phyloP scores from a whole-genome alignment of 1,140 invertebrate species.

The Drosophila punjabiensis region DNA sequence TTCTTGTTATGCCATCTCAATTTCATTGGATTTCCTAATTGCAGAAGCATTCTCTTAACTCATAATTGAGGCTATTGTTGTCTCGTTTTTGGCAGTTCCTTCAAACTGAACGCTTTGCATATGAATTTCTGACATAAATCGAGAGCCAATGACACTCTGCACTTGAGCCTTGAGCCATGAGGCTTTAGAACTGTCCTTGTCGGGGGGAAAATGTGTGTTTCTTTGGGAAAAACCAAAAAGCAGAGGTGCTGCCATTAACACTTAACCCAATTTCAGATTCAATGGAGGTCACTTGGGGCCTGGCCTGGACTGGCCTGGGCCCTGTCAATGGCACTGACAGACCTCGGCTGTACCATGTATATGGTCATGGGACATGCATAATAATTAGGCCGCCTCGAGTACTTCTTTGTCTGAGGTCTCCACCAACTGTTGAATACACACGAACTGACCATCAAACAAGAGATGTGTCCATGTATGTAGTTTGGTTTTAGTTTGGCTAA shows the following conservation, averaged over 20 bases:
- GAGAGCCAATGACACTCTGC: slow-evolving; percentile 27
- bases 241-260: slow-evolving; percentile 56
- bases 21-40: slow-evolving; percentile 33
- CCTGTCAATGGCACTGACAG: slow-evolving; percentile 48
- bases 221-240: slow-evolving; percentile 4
- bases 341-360: slow-evolving; percentile 28
- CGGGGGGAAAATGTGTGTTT: background rate
- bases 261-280: slow-evolving; percentile 75
- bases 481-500: slow-evolving; percentile 64
- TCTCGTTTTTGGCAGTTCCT: slow-evolving; percentile 7
- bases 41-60: slow-evolving; percentile 16
- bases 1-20: slow-evolving; percentile 6
- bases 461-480: slow-evolving; percentile 41
- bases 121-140: slow-evolving; percentile 5
- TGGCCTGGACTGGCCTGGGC: background rate
- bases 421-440: slow-evolving; percentile 44
- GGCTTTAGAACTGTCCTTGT: slow-evolving; percentile 18
- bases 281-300: slow-evolving; percentile 54
- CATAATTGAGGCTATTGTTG: slow-evolving; percentile 20
- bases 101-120: background rate
- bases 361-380: slow-evolving; percentile 55
- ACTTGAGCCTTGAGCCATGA: slow-evolving; percentile 26
- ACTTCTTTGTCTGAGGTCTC: slow-evolving; percentile 47
- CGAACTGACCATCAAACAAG: slow-evolving; percentile 37
- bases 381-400: slow-evolving; percentile 42